Evolutionary conservation across 2,888 invertebrate genomes (phyloP).

Genomic region (Metopia argyrocephala): DNA sequence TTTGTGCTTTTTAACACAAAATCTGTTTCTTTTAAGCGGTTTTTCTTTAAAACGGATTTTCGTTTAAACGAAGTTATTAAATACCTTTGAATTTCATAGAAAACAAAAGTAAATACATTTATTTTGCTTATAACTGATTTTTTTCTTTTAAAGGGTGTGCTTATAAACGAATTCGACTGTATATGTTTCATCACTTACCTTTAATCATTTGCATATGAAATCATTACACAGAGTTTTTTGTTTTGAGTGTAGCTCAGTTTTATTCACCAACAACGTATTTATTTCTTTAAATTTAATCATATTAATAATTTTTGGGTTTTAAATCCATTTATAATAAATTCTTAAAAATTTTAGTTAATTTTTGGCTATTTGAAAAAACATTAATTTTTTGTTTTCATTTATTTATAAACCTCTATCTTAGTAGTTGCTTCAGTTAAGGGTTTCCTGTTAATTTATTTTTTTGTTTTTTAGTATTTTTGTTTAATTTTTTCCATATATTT

Average conservation of each 20-base stretch:
- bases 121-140: no score
- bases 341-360: constrained; percentile 43
- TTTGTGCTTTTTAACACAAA: no score
- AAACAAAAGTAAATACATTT: no score
- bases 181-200: no score
- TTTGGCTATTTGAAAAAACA: constrained; percentile 41
- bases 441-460: constrained; percentile 31
- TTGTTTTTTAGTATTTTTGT: neutral
- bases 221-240: constrained; percentile 42
- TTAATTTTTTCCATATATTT: constrained; percentile 49
- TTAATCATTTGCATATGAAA: neutral
- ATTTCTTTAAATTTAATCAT: constrained; percentile 61
- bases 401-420: constrained; percentile 41
- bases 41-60: no score
- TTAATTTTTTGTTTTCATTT: constrained; percentile 12
- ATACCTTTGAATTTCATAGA: no score
- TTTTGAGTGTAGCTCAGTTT: constrained; percentile 72
- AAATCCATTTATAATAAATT: constrained; percentile 55
- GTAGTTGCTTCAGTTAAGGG: constrained; percentile 45
- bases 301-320: constrained; percentile 59
- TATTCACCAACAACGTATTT: constrained; percentile 73
- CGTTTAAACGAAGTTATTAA: no score
- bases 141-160: no score
- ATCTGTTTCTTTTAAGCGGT: no score
- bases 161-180: no score